Conservation (phyloP, 2,797 vertebrate genomes). For the Ctenopoma multispine region DNA sequence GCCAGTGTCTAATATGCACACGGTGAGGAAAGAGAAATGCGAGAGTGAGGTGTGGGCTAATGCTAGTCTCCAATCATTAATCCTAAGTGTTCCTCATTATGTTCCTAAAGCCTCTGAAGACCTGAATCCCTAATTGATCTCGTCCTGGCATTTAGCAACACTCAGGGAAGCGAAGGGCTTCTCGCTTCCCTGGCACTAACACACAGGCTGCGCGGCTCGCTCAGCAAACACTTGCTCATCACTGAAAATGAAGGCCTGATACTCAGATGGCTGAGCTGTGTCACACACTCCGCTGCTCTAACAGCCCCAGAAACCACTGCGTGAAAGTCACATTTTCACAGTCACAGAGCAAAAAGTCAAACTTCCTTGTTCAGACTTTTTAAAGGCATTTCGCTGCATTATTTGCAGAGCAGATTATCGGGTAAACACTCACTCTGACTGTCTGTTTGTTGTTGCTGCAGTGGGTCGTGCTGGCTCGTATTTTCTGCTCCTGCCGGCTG, state of each 20-base stretch:
- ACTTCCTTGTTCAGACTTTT: not conserved
- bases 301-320: not conserved
- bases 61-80: conserved; percentile 79
- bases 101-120: conserved; percentile 80
- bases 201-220: conserved; percentile 34
- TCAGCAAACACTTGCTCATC: conserved; percentile 35
- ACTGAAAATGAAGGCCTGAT: conserved; percentile 19
- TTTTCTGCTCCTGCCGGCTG: not conserved
- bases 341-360: not conserved
- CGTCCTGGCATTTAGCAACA: conserved; percentile 74
- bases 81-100: conserved; percentile 85
- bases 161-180: conserved; percentile 65
- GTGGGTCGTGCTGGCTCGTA: not conserved
- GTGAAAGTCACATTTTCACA: not conserved
- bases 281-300: conserved; percentile 31
- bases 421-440: conserved; percentile 4
- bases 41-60: conserved; percentile 54
- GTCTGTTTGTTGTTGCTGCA: not conserved
- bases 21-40: conserved; percentile 38
- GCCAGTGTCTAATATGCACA: conserved; percentile 68
- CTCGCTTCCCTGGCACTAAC: conserved; percentile 51
- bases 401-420: not conserved
- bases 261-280: conserved; percentile 36
- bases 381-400: not conserved
- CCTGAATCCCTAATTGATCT: conserved; percentile 79